A percentile compares a stretch with the other conserved stretches of the same genome.
phyloP scores from a whole-genome alignment of 23 tunicate species.

The Trididemnum clinides region DNA sequence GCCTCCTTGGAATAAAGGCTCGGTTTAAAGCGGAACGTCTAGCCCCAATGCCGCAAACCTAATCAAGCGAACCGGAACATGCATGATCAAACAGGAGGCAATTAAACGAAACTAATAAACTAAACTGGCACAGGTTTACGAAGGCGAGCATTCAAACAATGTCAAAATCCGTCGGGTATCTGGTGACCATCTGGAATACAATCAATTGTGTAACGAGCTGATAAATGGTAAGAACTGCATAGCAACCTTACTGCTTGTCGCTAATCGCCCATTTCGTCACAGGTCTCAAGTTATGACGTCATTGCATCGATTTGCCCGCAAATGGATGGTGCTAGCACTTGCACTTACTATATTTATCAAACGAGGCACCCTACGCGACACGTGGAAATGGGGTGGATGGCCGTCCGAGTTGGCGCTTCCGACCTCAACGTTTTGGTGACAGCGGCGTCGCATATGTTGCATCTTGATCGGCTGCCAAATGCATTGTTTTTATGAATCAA shows the following conservation, averaged over 20 bases:
- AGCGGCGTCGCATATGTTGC: too few species aligned
- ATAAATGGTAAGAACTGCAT: constrained; percentile 46
- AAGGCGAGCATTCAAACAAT: constrained; percentile 58
- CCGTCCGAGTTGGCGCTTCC: too few species aligned
- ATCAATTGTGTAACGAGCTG: constrained; percentile 66
- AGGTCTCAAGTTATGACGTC: neutral
- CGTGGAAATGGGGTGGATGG: too few species aligned
- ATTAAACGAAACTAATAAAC: neutral
- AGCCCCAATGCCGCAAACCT: too few species aligned
- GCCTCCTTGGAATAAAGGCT: too few species aligned
- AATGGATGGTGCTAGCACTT: neutral
- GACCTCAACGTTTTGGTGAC: too few species aligned
- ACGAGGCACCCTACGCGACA: too few species aligned
- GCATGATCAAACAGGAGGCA: neutral
- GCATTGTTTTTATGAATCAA: too few species aligned
- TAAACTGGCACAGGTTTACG: constrained; percentile 48
- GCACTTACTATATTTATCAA: neutral
- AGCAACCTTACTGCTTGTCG: neutral
- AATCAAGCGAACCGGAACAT: neutral
- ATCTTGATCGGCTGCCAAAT: too few species aligned
- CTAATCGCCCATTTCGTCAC: neutral
- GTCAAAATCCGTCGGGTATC: constrained; percentile 70
- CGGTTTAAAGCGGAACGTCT: too few species aligned
- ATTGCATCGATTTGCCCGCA: neutral
- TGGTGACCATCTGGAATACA: constrained; percentile 75